Evolutionary conservation across 2,113 vertebrate species (phyloP).

Genomic region (Lophochroa leadbeateri): DNA sequence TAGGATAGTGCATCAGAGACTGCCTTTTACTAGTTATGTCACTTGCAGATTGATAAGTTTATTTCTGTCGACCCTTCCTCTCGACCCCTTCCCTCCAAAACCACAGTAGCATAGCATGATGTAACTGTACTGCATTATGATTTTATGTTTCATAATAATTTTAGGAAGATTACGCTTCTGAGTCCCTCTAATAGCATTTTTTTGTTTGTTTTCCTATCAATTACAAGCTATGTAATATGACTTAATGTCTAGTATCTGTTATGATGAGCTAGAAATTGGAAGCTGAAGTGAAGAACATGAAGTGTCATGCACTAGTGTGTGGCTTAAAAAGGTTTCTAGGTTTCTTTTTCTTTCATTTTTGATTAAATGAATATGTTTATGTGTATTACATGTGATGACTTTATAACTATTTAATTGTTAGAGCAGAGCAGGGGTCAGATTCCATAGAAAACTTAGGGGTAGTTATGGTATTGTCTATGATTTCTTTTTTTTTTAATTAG

Average conservation of each 20-base stretch:
- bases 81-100: fast-evolving
- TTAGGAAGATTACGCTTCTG: background rate
- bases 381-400: background rate
- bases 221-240: background rate
- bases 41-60: background rate
- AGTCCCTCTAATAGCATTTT: background rate
- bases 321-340: background rate
- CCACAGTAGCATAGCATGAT: background rate
- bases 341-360: background rate
- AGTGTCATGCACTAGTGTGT: background rate
- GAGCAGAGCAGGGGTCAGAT: background rate
- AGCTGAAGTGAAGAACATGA: background rate
- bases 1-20: background rate
- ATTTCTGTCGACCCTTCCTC: background rate
- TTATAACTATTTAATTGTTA: background rate
- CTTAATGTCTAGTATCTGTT: background rate
- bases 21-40: background rate
- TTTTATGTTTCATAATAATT: background rate
- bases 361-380: background rate
- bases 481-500: background rate
- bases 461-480: background rate
- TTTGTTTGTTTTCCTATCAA: background rate
- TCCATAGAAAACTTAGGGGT: background rate
- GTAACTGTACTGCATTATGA: background rate
- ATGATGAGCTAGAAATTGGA: background rate